Percentiles rank a stretch among this genome's conserved stretches.
phyloP scores from a whole-genome alignment of 1,140 invertebrate genomes.

The Philopotamus ludificatus region DNA sequence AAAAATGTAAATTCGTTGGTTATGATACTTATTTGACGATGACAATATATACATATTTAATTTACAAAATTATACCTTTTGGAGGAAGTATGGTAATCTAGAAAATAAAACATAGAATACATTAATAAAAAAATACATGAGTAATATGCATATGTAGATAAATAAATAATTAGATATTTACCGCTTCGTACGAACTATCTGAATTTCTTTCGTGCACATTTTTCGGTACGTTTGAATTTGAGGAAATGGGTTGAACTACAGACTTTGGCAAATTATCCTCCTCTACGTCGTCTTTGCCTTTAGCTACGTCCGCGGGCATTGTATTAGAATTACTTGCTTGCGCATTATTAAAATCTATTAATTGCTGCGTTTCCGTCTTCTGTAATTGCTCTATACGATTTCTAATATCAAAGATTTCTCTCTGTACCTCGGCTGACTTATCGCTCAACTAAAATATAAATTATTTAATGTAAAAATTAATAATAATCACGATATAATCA shows the following conservation, averaged over 20 bases:
- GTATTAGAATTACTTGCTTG: not conserved
- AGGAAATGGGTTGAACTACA: not conserved
- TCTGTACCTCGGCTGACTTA: conserved; percentile 35
- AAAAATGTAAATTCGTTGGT: no score
- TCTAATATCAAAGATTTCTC: conserved; percentile 27
- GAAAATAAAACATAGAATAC: not conserved
- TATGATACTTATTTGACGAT: no score
- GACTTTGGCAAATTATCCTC: conserved; percentile 1
- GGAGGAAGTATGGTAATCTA: no score
- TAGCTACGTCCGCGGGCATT: conserved; percentile 4
- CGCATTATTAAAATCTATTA: not conserved
- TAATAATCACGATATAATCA: not conserved
- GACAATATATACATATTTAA: no score
- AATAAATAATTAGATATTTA: not conserved
- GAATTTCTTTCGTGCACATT: conserved; percentile 28
- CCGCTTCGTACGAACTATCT: not conserved
- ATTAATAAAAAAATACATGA: not conserved
- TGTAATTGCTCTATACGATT: conserved; percentile 24
- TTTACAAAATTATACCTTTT: no score
- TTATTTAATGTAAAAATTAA: conserved; percentile 3
- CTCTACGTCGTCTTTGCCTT: conserved; percentile 5
- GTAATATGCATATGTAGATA: not conserved
- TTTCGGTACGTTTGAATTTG: conserved; percentile 1
- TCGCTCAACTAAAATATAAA: conserved; percentile 29
- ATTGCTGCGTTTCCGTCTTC: conserved; percentile 5